Evolutionary conservation across 2,888 invertebrate genomes (phyloP).

Genomic region (Spatulosminthurus flaviceps): DNA sequence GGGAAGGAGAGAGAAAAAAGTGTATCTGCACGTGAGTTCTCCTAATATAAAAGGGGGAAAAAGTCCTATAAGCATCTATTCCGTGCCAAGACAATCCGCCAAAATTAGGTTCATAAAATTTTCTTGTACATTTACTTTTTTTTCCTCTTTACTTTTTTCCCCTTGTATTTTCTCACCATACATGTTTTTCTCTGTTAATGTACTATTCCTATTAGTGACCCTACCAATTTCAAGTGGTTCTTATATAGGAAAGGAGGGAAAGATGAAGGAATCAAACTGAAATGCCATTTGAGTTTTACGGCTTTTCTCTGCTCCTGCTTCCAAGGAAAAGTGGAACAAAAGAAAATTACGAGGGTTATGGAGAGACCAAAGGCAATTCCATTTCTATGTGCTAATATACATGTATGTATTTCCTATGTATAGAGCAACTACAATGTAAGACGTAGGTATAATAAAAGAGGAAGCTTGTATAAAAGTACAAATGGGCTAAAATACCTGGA

Average conservation of each 20-base stretch:
- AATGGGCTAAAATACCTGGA: conserved; percentile 3
- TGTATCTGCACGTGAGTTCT: too few species aligned
- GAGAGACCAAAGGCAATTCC: conserved; percentile 36
- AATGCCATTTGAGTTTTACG: conserved; percentile 43
- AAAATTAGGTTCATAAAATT: conserved; percentile 37
- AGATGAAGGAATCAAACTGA: conserved; percentile 29
- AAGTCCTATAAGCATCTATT: conserved; percentile 3
- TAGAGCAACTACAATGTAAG: not conserved
- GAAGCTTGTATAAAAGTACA: not conserved
- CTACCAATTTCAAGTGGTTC: too few species aligned
- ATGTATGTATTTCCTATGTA: too few species aligned
- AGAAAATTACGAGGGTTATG: conserved; percentile 25
- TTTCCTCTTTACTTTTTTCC: too few species aligned
- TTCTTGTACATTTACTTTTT: not conserved
- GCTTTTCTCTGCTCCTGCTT: too few species aligned
- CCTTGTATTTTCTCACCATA: too few species aligned
- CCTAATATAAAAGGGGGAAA: too few species aligned
- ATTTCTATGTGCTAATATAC: too few species aligned
- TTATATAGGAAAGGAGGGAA: not conserved
- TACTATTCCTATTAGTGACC: too few species aligned
- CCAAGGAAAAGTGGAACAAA: conserved; percentile 39
- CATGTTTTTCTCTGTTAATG: too few species aligned
- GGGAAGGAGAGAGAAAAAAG: too few species aligned
- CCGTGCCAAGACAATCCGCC: conserved; percentile 2
- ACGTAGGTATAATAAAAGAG: not conserved